Base-by-base conservation (phyloP, 23 tunicate genomes). In the Halocynthia roretzi region DNA sequence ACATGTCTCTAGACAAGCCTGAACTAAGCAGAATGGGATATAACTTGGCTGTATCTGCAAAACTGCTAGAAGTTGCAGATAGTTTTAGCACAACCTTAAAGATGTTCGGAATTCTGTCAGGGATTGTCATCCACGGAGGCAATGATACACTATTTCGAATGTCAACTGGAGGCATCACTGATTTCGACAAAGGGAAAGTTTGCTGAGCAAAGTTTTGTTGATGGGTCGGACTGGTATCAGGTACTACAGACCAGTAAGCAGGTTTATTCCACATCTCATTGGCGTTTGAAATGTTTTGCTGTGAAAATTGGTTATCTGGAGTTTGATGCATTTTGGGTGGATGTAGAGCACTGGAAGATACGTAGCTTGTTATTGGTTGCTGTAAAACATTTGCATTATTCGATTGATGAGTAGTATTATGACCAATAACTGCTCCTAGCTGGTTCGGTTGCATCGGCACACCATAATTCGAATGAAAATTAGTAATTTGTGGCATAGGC, bases 11-110 rank as follows among this genome's bases (percentile, higher is more conserved):
- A 6, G 90, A 56, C 15, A 91, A 84, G 7, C 74, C 60, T 52
- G 91, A 91, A 48, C 77, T 80, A 7, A 91, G 54, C 7, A 91
- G 71, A 21, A 91, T 91, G 15, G 90, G 84, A 67, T 81, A 67
- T 40, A 91, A 72, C 51, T 76, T 76, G 51, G 75, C 12, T 52
- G 90, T 91, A 66, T 91, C 97, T 50, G 83, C 77, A 58, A 85
- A 61, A 15, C 87, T 88, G 74, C 82, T 88, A 6, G 83, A 18
- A 10, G 83, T 20, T 21, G 78, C 60, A 70, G 83, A 64, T 17
- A 77, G 83, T 71, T 91, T 84, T 54, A 75, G 62, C 11, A 91
- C 91, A 83, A 80, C 10, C 54, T 53, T 74, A 6, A 53, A 74
- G 8, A 74, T 12, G 20, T 8, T 8, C 6, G 78, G 78, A 54